Evolutionary conservation across 2,113 vertebrate species (phyloP), one percentile per base, ranked within the genome.

Genomic region (Speoplatyrhinus poulsoni): DNA sequence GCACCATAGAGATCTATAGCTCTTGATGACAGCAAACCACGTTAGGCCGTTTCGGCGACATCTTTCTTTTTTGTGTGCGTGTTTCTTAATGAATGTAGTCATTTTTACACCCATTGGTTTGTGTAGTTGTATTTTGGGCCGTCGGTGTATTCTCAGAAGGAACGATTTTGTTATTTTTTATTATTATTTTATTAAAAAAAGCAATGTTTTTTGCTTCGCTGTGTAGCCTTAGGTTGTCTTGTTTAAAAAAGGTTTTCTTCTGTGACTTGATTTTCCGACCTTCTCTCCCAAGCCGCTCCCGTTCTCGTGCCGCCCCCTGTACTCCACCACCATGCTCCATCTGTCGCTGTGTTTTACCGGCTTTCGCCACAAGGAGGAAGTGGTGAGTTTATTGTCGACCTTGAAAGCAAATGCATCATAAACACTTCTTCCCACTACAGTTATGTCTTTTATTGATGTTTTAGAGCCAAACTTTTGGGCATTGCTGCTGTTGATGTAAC

Each of bases 301-400:
- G 1, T 98, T 96, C 63, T 95, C 94, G 3, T 96, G 94, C 41
- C 95, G 97, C 4, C 98, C 98, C 0, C 90, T 99, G 11, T 99
- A 95, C 85, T 97, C 93, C 76, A 92, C 95, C 66, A 94, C 93
- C 59, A 99, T 99, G 98, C 73, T 96, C 49, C 95, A 95, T 87
- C 89, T 99, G 65, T 94, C 95, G 0, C 90, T 99, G 33, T 99
- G 97, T 84, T 98, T 99, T 79, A 98, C 98, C 2, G 98, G 97
- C 72, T 98, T 99, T 87, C 93, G 96, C 64, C 95, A 94, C 85
- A 99, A 99, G 83, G 96, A 98, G 6, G 95, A 98, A 84, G 90
- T 99, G 81, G 98, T 99, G 91, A 95, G 96, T 82, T n/a, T 2
- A 48, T 49, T 3, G 0, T 62, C 19, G 9, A 6, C 26, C 17